Conservation (phyloP, 2,888 invertebrate species). For the Crepidodera aurea region DNA sequence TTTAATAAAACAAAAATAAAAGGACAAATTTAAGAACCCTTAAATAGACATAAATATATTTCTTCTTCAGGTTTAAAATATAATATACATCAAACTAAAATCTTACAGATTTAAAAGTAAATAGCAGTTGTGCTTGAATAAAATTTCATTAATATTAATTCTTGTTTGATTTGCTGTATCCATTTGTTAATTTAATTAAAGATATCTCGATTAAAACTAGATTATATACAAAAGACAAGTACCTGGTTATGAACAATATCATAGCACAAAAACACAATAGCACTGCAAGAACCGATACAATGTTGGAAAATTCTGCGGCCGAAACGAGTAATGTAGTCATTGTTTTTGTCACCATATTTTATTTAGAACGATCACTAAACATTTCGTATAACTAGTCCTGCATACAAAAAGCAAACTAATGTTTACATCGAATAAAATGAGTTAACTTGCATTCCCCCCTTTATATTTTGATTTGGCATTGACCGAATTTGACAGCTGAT, state of each 20-base stretch:
- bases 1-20: too few relatives aligned
- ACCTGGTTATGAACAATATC: conserved; percentile 80
- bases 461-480: conserved; percentile 32
- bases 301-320: conserved; percentile 77
- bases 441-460: conserved; percentile 29
- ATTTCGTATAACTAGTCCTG: conserved; percentile 17
- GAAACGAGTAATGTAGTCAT: conserved; percentile 71
- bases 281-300: conserved; percentile 77
- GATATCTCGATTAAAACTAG: too few relatives aligned
- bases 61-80: too few relatives aligned
- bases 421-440: conserved; percentile 15
- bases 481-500: conserved; percentile 20
- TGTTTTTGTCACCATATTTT: conserved; percentile 52
- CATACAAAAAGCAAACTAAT: conserved; percentile 26
- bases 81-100: too few relatives aligned
- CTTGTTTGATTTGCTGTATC: too few relatives aligned
- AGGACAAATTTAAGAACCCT: too few relatives aligned
- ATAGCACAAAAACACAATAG: conserved; percentile 77
- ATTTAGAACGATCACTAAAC: conserved; percentile 29
- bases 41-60: too few relatives aligned
- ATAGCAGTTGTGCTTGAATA: too few relatives aligned
- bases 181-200: too few relatives aligned
- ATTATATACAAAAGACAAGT: conserved; percentile 15
- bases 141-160: too few relatives aligned
- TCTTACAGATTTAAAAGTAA: too few relatives aligned